phyloP scores from a whole-genome alignment of 2,113 vertebrate genomes.

The Caretta caretta region DNA sequence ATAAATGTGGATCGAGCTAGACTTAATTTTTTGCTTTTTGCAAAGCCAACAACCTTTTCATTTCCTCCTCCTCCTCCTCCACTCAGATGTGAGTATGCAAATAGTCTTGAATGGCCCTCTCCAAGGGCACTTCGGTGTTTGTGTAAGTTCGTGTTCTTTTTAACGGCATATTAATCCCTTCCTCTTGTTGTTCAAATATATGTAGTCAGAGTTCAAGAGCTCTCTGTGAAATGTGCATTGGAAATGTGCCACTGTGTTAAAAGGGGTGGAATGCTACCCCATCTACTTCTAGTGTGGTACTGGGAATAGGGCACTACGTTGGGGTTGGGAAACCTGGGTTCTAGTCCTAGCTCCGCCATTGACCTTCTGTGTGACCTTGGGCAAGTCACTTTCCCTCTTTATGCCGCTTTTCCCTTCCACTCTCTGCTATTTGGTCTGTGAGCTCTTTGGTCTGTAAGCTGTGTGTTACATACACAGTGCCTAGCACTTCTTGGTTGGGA shows the following conservation, averaged over 20 bases:
- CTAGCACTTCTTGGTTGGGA: not conserved
- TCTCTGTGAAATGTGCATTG: not conserved
- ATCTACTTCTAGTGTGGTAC: not conserved
- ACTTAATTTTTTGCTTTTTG: no score
- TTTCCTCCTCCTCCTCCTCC: not conserved
- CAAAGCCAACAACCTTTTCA: no score
- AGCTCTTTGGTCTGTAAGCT: not conserved
- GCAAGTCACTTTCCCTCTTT: not conserved
- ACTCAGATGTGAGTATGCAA: not conserved
- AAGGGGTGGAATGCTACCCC: not conserved
- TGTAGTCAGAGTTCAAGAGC: not conserved
- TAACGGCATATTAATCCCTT: constrained; percentile 5
- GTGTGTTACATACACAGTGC: not conserved
- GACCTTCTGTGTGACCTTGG: not conserved
- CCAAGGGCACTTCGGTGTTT: not conserved
- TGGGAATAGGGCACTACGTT: not conserved
- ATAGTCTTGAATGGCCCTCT: constrained; percentile 10
- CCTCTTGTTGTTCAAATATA: not conserved
- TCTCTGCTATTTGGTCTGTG: not conserved
- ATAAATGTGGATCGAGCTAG: not conserved
- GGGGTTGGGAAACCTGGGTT: not conserved
- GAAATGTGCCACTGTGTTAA: not conserved
- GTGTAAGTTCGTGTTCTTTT: constrained; percentile 10
- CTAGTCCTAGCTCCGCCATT: not conserved
- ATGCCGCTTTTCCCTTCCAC: not conserved